phyloP scores from a whole-genome alignment of 1,140 invertebrate species.

The Temnothorax longispinosus region DNA sequence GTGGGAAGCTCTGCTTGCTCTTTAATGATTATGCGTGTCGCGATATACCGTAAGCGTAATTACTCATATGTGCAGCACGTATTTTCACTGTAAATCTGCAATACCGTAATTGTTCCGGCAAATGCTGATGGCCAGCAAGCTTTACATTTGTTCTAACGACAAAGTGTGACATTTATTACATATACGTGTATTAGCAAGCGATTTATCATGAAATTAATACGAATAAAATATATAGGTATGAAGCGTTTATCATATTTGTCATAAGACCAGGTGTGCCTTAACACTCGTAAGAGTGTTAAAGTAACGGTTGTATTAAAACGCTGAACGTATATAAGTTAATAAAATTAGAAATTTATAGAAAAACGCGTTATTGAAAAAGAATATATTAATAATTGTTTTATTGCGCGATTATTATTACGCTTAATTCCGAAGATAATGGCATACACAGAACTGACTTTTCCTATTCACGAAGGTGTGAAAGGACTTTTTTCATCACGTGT shows the following conservation, averaged over 20 bases:
- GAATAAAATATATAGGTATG: not conserved
- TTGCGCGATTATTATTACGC: not conserved
- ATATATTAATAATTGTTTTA: not conserved
- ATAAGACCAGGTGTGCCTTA: not conserved
- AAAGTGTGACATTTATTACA: not conserved
- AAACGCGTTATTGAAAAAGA: not conserved
- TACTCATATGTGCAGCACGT: not conserved
- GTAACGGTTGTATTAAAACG: not conserved
- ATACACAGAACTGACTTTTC: not conserved
- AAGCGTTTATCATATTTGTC: not conserved
- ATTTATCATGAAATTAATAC: slow-evolving; percentile 7
- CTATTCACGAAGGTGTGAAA: slow-evolving; percentile 23
- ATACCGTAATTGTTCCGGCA: not conserved
- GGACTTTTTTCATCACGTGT: slow-evolving; percentile 14
- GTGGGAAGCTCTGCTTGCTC: slow-evolving; percentile 5
- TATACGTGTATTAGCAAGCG: not conserved
- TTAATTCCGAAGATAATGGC: not conserved
- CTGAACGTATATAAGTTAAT: not conserved
- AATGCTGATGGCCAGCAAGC: not conserved
- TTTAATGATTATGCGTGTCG: not conserved
- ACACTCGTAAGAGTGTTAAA: not conserved
- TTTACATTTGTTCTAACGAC: not conserved
- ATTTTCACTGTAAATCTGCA: not conserved
- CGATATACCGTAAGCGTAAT: slow-evolving; percentile 1
- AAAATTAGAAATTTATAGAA: not conserved